Base-by-base conservation (phyloP, 2,888 invertebrate genomes). In the Lithodes maja region DNA sequence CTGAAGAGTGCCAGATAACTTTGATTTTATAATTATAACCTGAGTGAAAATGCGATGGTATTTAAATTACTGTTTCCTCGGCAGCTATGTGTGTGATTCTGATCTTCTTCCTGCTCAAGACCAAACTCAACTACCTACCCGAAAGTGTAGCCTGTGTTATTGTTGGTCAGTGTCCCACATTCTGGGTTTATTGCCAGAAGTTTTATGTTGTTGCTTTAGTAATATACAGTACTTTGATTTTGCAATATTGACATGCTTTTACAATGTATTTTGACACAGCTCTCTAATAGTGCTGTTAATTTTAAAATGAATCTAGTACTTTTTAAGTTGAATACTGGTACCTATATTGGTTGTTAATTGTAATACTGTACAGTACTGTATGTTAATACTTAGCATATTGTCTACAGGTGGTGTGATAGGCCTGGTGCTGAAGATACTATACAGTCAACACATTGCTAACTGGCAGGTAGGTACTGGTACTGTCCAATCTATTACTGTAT, bases 81-180 rank as follows among this genome's bases (percentile, higher is more conserved):
- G n/a, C n/a, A 94, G 99, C 98, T 83, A 94, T 99, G 88, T 98
- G 99, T 85, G 99, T 99, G 92, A 94, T 99, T 82, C 94, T 99
- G 53, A 99, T 99, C 92, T 99, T 99, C 94, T 95, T 98, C 2
- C 97, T 99, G 96, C 95, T 99, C 53, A 97, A 98, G 94, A 98
- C 98, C 12, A 97, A 98, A 92, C 98, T 99, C 93, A 98, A 98
- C 92, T 99, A 98, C 94, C 95, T 99, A 68, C 99, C 99, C 0
- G 99, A 99, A 94, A 99, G 98, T 94, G 97, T 99, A 86, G 99
- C 99, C 3, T 98, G 99, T 92, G 98, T 99, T 49, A 97, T 99
- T 93, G 95, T 99, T 33, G 95, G 95, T 95, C 92, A 92, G 93
- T 92, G 52, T 69, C 15, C n/a, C n/a, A n/a, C n/a, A n/a, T n/a